Conservation (phyloP, 2,797 vertebrate species). For the Oceanodroma leucorhoa region DNA sequence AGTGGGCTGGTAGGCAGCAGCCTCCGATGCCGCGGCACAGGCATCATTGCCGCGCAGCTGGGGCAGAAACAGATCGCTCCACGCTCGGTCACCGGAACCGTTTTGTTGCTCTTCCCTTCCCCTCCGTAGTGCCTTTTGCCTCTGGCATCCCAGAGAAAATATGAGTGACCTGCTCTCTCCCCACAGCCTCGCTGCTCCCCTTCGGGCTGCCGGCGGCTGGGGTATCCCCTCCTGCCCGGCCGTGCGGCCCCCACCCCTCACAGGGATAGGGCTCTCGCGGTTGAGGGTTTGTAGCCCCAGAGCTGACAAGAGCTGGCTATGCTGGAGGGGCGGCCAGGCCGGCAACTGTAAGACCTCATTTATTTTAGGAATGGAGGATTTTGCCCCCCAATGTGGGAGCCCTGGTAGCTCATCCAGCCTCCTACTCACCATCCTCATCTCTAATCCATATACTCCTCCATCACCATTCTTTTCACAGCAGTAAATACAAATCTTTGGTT, state of each 20-base stretch:
- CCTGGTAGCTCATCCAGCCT: not conserved
- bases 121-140: not conserved
- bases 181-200: rapidly evolving
- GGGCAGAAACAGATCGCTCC: not conserved
- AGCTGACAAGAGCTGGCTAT: rapidly evolving
- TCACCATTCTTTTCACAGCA: not conserved
- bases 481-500: not conserved
- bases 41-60: not conserved
- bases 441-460: not conserved
- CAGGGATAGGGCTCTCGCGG: rapidly evolving
- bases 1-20: not conserved
- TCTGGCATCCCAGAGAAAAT: not conserved
- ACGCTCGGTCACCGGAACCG: rapidly evolving
- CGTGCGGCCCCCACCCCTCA: rapidly evolving
- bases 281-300: rapidly evolving
- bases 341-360: not conserved
- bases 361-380: not conserved
- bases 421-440: not conserved
- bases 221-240: not conserved
- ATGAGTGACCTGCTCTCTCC: not conserved
- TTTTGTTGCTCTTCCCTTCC: not conserved
- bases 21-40: not conserved
- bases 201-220: not conserved
- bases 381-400: rapidly evolving
- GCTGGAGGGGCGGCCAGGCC: not conserved